Conservation (phyloP, 1,140 invertebrate species). For the Hylaeus anthracinus region DNA sequence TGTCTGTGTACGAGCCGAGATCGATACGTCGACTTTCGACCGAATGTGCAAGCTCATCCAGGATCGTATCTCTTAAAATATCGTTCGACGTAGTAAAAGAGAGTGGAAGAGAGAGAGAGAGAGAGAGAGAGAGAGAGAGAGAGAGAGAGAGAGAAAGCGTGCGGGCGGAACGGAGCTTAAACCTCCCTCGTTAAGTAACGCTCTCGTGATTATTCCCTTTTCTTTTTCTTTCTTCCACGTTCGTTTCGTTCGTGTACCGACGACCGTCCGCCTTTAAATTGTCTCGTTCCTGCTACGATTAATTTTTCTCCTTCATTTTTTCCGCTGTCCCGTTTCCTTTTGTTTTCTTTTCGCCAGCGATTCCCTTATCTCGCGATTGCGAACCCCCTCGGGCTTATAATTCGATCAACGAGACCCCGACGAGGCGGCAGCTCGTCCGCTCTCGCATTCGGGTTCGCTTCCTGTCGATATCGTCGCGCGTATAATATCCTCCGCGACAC, state of each 20-base stretch:
- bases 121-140: too few species aligned
- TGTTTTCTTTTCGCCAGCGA: too few species aligned
- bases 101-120: too few species aligned
- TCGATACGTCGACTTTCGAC: slow-evolving; percentile 60
- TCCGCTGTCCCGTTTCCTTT: neutral
- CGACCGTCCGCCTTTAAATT: slow-evolving; percentile 30
- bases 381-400: neutral
- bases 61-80: slow-evolving; percentile 72
- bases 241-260: neutral
- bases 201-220: slow-evolving; percentile 41
- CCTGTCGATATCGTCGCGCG: neutral
- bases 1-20: slow-evolving; percentile 5
- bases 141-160: neutral
- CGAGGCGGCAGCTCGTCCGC: neutral
- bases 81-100: slow-evolving; percentile 63
- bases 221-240: neutral
- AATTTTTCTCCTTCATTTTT: slow-evolving; percentile 5
- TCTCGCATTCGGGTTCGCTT: neutral
- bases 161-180: slow-evolving; percentile 67
- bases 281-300: slow-evolving; percentile 37
- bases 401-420: slow-evolving; percentile 16
- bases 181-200: slow-evolving; percentile 49
- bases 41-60: slow-evolving; percentile 75
- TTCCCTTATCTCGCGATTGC: neutral
- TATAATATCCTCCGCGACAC: too few species aligned